Conservation (phyloP, 2,888 invertebrate genomes). For the Cephus rjabovi region DNA sequence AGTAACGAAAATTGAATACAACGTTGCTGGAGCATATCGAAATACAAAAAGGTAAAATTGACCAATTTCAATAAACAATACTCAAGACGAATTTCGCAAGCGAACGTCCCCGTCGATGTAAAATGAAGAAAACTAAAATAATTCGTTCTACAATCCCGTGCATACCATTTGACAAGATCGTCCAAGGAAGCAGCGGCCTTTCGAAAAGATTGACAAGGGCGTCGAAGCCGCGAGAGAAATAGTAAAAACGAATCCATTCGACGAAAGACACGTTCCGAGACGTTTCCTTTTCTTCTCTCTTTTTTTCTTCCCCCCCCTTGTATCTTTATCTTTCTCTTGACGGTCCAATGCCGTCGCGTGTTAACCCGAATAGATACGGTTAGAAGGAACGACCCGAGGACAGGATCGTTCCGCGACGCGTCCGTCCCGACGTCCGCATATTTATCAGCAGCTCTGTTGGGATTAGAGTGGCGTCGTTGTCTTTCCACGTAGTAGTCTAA, state of each 20-base stretch:
- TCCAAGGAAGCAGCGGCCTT: neutral
- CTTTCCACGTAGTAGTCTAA: conserved; percentile 3
- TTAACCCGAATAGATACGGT: conserved; percentile 7
- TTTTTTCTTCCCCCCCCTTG: neutral
- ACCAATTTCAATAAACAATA: neutral
- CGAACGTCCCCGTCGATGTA: neutral
- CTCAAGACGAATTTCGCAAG: neutral
- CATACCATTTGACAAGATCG: neutral
- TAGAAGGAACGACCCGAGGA: conserved; percentile 7
- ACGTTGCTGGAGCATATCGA: neutral
- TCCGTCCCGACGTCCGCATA: conserved; percentile 21
- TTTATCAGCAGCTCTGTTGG: conserved; percentile 25
- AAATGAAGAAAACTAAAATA: neutral
- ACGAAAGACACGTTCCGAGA: neutral
- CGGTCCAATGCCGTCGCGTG: conserved; percentile 21
- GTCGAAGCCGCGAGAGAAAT: neutral
- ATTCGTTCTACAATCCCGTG: neutral
- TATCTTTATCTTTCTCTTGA: conserved; percentile 4
- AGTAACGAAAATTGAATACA: neutral
- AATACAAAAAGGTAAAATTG: neutral
- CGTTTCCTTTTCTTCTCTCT: neutral
- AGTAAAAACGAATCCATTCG: neutral
- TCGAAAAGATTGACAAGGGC: neutral
- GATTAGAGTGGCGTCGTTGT: conserved; percentile 42
- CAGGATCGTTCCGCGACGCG: conserved; percentile 13